phyloP scores from a whole-genome alignment of 2,888 invertebrate genomes.

The Chesias legatella region DNA sequence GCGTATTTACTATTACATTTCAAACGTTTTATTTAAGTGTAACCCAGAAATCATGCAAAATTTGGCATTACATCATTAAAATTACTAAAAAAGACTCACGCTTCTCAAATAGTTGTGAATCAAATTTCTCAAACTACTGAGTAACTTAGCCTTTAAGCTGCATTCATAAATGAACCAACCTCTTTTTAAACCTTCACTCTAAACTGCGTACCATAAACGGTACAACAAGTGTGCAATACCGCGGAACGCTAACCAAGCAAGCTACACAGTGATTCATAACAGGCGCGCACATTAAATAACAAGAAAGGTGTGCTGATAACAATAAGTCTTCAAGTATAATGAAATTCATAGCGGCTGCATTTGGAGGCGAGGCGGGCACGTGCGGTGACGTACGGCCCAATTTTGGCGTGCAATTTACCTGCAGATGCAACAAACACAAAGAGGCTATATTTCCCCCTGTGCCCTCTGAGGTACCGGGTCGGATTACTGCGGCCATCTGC shows the following conservation, averaged over 20 bases:
- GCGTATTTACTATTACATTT: too few relatives aligned
- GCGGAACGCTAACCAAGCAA: neutral
- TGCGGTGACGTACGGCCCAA: conserved; percentile 55
- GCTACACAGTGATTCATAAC: conserved; percentile 8
- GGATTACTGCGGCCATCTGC: conserved; percentile 77
- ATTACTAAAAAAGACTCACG: too few relatives aligned
- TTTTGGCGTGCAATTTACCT: conserved; percentile 76
- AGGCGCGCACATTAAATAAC: conserved; percentile 12
- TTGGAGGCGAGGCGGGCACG: conserved; percentile 59
- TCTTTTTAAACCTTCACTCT: too few relatives aligned
- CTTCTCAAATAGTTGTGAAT: too few relatives aligned
- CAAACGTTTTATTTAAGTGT: too few relatives aligned
- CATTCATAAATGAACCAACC: too few relatives aligned
- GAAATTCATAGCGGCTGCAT: conserved; percentile 65
- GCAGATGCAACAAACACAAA: conserved; percentile 79
- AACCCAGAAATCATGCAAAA: too few relatives aligned
- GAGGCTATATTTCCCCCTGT: conserved; percentile 61
- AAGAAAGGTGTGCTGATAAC: conserved; percentile 62
- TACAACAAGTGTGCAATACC: too few relatives aligned
- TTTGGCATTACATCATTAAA: too few relatives aligned
- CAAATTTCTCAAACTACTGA: too few relatives aligned
- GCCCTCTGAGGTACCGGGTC: conserved; percentile 47
- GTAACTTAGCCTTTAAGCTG: too few relatives aligned
- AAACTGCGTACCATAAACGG: too few relatives aligned
- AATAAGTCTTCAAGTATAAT: conserved; percentile 73